A percentile compares a stretch with the other conserved stretches of the same genome.
These are phyloP conservation scores for Lymantria dispar DNA, from an alignment of 2,888 invertebrate species.

Conservation along the genomic window DNA sequence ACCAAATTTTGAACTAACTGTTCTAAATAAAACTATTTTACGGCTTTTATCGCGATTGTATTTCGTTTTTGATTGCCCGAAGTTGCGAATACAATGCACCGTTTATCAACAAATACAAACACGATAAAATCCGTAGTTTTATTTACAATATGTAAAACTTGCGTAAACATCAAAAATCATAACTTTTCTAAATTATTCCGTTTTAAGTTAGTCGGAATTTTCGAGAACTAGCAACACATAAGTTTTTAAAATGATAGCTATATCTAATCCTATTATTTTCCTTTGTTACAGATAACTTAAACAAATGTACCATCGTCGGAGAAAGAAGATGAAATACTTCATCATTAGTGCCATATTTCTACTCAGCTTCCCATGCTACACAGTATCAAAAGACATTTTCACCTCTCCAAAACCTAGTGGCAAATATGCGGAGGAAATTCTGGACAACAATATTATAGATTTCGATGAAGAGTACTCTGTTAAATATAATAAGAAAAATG, in stretches of 20 bases:
- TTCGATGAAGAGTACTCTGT: constrained; percentile 67
- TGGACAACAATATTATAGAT: constrained; percentile 69
- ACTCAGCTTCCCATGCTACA: constrained; percentile 35
- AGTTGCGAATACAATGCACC: too few species aligned
- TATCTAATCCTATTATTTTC: neutral
- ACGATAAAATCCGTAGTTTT: too few species aligned
- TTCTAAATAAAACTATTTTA: too few species aligned
- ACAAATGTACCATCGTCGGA: constrained; percentile 60
- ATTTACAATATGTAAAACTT: too few species aligned
- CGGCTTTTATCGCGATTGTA: too few species aligned
- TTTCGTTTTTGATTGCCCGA: too few species aligned
- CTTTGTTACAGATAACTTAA: constrained; percentile 64
- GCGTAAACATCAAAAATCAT: too few species aligned
- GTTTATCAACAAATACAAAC: too few species aligned
- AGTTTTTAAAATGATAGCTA: constrained; percentile 1
- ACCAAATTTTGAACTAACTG: too few species aligned
- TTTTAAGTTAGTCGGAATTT: too few species aligned
- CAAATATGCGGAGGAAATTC: constrained; percentile 42
- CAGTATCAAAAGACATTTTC: constrained; percentile 48
- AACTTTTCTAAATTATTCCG: too few species aligned
- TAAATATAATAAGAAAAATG: constrained; percentile 63
- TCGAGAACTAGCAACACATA: neutral
- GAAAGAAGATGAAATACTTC: constrained; percentile 60
- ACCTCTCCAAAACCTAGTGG: constrained; percentile 34
- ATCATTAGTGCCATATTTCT: constrained; percentile 57